Evolutionary conservation across 2,113 vertebrate genomes (phyloP), one percentile per base, ranked within the genome.

Genomic region (Mungos mungo): DNA sequence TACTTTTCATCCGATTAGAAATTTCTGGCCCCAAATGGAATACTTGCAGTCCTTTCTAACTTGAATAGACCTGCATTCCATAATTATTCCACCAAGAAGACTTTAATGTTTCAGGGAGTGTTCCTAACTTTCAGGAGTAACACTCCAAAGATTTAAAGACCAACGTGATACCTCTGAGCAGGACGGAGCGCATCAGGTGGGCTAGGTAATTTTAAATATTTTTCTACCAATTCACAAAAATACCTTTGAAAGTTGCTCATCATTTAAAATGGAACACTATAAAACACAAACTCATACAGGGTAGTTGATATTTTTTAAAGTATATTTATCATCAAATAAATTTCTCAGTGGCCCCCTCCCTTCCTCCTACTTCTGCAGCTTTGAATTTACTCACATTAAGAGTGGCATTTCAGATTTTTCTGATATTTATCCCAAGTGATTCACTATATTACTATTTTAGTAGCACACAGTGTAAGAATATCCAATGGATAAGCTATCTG

Each of bases 401-500:
- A 97, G 12, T 95, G 86, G 94, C 95, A 98, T 98, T 98, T 98
- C 96, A 98, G 96, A 97, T 60, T 97, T 97, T 98, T 94, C 98
- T 98, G 96, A 97, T 97, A 98, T 93, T 98, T 96, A 98, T 29
- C 96, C 96, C 97, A 97, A 98, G 97, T 98, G 98, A 99, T 98
- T 98, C 97, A 97, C 97, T 96, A 92, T 97, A 89, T 93, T 96
- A 97, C 97, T 97, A 98, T 98, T 98, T 98, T 98, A 98, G 97
- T 98, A 98, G 97, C 97, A 98, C 96, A 97, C 90, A 98, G 96
- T 98, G 93, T 98, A 98, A 98, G 94, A 98, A 98, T 98, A 98
- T 97, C 98, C 72, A 98, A 95, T 95, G 93, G 96, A 98, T 97
- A 98, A 99, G 98, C 98, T 98, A 98, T 97, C 98, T 97, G 98